Conservation (phyloP, 2,113 vertebrate genomes). For the Vombatus ursinus region DNA sequence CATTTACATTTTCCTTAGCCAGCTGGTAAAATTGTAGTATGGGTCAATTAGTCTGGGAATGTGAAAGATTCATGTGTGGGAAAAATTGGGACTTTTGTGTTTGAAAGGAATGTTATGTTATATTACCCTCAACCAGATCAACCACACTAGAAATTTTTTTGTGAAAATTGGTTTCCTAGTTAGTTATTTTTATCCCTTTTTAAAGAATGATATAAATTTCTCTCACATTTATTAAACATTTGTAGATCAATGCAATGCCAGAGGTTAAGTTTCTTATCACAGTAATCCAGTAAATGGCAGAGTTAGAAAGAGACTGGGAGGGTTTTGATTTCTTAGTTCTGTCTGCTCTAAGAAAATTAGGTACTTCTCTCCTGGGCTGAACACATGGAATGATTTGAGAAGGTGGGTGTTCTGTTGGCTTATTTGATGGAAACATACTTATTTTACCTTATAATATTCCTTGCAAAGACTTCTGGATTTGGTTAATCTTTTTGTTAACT, state of each 20-base stretch:
- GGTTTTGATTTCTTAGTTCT: constrained; percentile 60
- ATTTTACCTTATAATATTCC: neutral
- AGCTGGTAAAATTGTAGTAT: constrained; percentile 35
- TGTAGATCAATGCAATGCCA: constrained; percentile 67
- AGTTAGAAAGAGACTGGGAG: constrained; percentile 22
- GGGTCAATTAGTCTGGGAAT: constrained; percentile 40
- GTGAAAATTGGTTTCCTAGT: constrained; percentile 4
- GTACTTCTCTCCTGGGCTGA: constrained; percentile 36
- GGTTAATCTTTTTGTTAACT: constrained; percentile 13
- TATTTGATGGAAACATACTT: constrained; percentile 1
- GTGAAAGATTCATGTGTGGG: neutral
- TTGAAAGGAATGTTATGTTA: constrained; percentile 38
- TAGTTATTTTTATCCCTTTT: constrained; percentile 49
- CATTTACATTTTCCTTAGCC: constrained; percentile 14
- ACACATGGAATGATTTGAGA: constrained; percentile 31
- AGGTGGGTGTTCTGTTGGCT: constrained; percentile 38
- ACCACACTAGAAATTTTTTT: neutral
- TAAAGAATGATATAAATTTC: constrained; percentile 55
- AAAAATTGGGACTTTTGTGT: constrained; percentile 39
- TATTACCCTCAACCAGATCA: neutral
- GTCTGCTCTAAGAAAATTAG: constrained; percentile 56
- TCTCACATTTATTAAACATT: constrained; percentile 56
- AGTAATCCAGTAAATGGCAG: constrained; percentile 44
- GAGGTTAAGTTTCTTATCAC: constrained; percentile 63
- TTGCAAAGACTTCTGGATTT: constrained; percentile 49